Conservation (phyloP, 2,888 invertebrate species). For the Eristalis arbustorum region DNA sequence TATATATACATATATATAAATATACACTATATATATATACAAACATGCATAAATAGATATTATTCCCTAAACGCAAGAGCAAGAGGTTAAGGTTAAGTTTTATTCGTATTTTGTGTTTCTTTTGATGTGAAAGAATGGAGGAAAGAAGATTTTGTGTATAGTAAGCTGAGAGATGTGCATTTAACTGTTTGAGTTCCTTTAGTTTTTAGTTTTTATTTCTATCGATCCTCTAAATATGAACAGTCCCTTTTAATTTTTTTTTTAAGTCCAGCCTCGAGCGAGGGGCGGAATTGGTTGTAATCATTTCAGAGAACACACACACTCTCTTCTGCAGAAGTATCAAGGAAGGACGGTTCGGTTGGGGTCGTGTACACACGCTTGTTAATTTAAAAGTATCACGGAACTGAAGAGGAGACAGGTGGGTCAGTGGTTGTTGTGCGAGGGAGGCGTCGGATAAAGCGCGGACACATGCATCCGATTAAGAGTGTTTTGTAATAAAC, state of each 20-base stretch:
- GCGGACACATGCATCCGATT: too few species aligned
- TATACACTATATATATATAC: constrained; percentile 66
- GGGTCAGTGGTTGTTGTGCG: too few species aligned
- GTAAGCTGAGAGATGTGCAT: constrained; percentile 32
- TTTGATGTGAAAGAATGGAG: not conserved
- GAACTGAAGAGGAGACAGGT: too few species aligned
- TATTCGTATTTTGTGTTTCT: constrained; percentile 19
- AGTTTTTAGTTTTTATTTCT: constrained; percentile 52
- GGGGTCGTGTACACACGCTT: not conserved
- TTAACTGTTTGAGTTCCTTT: constrained; percentile 66
- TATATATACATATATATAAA: constrained; percentile 59
- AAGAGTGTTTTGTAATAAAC: too few species aligned
- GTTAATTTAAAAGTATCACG: not conserved
- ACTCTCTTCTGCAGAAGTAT: not conserved
- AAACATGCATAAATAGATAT: constrained; percentile 64
- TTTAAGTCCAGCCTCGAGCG: not conserved
- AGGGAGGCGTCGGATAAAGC: too few species aligned
- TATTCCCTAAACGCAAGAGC: constrained; percentile 56
- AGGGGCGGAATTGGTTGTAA: not conserved
- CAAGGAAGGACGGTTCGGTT: too few species aligned
- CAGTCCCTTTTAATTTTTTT: not conserved
- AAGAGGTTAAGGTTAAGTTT: constrained; percentile 38
- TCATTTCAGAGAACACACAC: not conserved
- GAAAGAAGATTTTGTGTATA: constrained; percentile 28
- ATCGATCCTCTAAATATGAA: not conserved